phyloP scores from a whole-genome alignment of 53 echinoderm and acorn worm genomes.

The Apostichopus leukothele region DNA sequence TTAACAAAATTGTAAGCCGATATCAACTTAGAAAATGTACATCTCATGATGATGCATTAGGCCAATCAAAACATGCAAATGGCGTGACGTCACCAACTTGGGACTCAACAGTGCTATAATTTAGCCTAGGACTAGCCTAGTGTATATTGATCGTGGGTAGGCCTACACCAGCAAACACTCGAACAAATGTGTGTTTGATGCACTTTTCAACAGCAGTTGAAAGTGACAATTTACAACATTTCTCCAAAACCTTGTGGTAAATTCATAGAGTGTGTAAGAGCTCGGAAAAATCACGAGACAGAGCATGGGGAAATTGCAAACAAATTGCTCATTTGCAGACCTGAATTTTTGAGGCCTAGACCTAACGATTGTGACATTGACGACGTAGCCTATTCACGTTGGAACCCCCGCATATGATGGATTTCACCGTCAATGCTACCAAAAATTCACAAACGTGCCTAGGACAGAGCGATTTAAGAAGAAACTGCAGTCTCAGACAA shows the following conservation, averaged over 20 bases:
- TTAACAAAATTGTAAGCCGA: neutral
- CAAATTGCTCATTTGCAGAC: slow-evolving; percentile 9
- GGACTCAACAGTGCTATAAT: too few relatives aligned
- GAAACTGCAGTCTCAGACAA: slow-evolving; percentile 29
- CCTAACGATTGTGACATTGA: neutral
- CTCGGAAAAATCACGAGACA: slow-evolving; percentile 12
- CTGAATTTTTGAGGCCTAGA: slow-evolving; percentile 30
- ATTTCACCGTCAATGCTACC: slow-evolving; percentile 20
- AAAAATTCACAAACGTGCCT: slow-evolving; percentile 5
- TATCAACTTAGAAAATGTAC: neutral
- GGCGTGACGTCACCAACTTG: slow-evolving; percentile 3
- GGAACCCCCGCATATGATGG: neutral
- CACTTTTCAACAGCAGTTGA: slow-evolving; percentile 16
- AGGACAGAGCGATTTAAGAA: slow-evolving; percentile 9
- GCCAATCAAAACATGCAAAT: slow-evolving; percentile 25
- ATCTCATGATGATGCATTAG: slow-evolving; percentile 1
- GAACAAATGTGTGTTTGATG: slow-evolving; percentile 33
- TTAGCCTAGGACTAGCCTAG: too few relatives aligned
- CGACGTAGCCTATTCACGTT: neutral
- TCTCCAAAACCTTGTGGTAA: slow-evolving; percentile 4
- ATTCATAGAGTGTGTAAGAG: slow-evolving; percentile 2
- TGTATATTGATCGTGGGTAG: neutral
- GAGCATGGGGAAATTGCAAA: slow-evolving; percentile 14
- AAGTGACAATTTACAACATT: neutral
- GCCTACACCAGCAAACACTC: neutral